A percentile compares a stretch with the other conserved stretches of the same genome.
phyloP scores from a whole-genome alignment of 2,113 vertebrate genomes.

The Cyphomyrus plagiostoma region DNA sequence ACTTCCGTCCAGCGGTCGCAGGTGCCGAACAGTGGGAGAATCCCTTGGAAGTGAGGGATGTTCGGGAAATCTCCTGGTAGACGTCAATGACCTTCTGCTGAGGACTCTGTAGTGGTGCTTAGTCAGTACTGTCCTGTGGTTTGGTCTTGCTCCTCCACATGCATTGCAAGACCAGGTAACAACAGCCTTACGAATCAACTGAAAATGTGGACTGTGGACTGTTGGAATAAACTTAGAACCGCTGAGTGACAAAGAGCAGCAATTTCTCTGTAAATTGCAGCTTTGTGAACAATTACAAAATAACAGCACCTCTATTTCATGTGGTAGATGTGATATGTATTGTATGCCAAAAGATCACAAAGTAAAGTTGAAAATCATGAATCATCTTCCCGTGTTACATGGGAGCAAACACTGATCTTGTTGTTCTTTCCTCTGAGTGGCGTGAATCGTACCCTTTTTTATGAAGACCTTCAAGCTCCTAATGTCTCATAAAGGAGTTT shows the following conservation, averaged over 20 bases:
- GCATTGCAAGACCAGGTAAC: neutral
- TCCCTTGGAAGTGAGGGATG: constrained; percentile 9
- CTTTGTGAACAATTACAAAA: neutral
- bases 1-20: constrained; percentile 32
- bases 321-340: neutral
- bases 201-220: neutral
- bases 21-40: neutral
- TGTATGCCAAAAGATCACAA: neutral
- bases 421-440: neutral
- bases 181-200: neutral
- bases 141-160: neutral
- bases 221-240: neutral
- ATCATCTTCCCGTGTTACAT: neutral
- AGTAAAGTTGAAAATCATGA: neutral
- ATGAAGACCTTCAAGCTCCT: neutral
- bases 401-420: neutral
- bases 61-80: neutral
- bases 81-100: neutral
- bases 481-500: constrained; percentile 29
- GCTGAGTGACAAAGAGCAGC: neutral
- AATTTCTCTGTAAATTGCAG: neutral
- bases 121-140: neutral
- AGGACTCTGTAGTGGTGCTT: neutral
- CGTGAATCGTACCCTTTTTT: neutral
- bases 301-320: neutral